These are phyloP conservation scores for Chionodraco myersi DNA, from an alignment of 2,113 vertebrate genomes.

Conservation along the genomic window DNA sequence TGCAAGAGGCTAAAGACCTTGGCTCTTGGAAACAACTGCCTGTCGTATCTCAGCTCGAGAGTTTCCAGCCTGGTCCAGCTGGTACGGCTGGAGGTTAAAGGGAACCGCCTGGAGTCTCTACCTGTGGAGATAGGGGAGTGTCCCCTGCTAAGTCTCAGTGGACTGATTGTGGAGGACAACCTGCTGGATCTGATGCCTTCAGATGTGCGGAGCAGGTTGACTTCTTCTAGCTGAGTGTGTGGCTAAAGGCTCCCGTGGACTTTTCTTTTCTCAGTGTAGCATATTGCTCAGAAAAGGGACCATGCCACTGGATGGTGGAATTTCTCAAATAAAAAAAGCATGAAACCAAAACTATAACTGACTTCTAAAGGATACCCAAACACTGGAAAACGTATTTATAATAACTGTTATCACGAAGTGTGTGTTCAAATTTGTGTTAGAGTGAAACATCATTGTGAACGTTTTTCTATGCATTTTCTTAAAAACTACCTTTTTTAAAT, in stretches of 20 bases:
- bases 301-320: too few relatives aligned
- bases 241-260: not conserved
- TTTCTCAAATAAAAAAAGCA: too few relatives aligned
- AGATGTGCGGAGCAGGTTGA: slow-evolving; percentile 80
- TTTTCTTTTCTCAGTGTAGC: not conserved
- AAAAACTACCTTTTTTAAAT: slow-evolving; percentile 10
- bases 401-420: not conserved
- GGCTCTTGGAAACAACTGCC: slow-evolving; percentile 85
- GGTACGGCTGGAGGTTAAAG: slow-evolving; percentile 86
- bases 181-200: slow-evolving; percentile 84
- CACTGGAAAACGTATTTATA: not conserved
- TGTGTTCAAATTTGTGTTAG: not conserved
- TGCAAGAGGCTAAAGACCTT: slow-evolving; percentile 87
- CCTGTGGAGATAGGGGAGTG: slow-evolving; percentile 86
- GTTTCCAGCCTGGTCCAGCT: slow-evolving; percentile 83
- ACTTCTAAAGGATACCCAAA: not conserved
- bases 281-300: not conserved
- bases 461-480: slow-evolving; percentile 9
- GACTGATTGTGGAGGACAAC: slow-evolving; percentile 84
- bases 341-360: not conserved
- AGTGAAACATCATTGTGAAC: not conserved
- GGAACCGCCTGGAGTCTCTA: slow-evolving; percentile 86
- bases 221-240: slow-evolving; percentile 60
- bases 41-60: slow-evolving; percentile 82
- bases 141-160: slow-evolving; percentile 75